Percentiles rank a stretch among this genome's conserved stretches.
Conservation (phyloP, 2,888 invertebrate species). For the Abrostola tripartita region DNA sequence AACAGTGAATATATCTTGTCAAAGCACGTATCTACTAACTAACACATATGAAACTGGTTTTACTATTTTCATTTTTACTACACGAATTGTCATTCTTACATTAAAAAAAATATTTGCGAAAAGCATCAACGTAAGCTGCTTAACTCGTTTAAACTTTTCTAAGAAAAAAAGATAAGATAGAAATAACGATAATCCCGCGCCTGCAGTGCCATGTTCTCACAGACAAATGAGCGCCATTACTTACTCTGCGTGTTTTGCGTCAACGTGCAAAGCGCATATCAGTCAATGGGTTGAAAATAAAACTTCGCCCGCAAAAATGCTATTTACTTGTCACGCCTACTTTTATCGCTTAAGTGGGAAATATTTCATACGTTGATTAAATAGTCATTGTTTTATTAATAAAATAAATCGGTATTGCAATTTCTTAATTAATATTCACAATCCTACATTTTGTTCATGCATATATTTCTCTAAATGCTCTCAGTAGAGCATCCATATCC, state of each 20-base stretch:
- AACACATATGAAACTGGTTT: background rate
- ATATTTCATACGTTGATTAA: too few relatives aligned
- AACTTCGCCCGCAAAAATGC: background rate
- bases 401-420: too few relatives aligned
- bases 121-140: slow-evolving; percentile 31
- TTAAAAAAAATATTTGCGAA: slow-evolving; percentile 38
- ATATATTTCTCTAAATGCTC: too few relatives aligned
- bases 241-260: slow-evolving; percentile 61
- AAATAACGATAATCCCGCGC: slow-evolving; percentile 66
- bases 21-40: background rate
- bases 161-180: slow-evolving; percentile 59
- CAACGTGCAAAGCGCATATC: slow-evolving; percentile 45
- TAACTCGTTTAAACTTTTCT: slow-evolving; percentile 34
- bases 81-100: slow-evolving; percentile 18
- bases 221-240: slow-evolving; percentile 74
- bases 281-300: slow-evolving; percentile 35
- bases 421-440: too few relatives aligned
- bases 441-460: too few relatives aligned
- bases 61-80: background rate
- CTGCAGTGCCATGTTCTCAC: slow-evolving; percentile 42
- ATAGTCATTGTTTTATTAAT: too few relatives aligned
- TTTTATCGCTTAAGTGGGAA: too few relatives aligned
- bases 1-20: too few relatives aligned
- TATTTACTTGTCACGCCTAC: too few relatives aligned
- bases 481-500: slow-evolving; percentile 14